phyloP scores from a whole-genome alignment of 2,888 invertebrate genomes.

The Luffia ferchaultella region DNA sequence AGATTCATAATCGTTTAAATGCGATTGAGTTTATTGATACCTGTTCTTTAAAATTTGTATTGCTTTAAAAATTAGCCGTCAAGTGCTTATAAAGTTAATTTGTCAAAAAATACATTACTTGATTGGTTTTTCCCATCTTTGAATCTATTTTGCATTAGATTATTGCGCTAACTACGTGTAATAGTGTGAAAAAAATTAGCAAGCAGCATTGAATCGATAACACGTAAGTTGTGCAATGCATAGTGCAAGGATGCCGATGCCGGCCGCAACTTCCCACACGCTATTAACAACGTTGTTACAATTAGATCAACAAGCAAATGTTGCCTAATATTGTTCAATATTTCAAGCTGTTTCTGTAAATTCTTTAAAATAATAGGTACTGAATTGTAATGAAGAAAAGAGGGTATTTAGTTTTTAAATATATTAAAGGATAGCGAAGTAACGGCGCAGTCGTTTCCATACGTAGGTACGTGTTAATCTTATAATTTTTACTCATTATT shows the following conservation, averaged over 20 bases:
- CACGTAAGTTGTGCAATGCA: constrained; percentile 16
- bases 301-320: not conserved
- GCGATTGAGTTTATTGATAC: too few species aligned
- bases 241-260: constrained; percentile 12
- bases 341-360: too few species aligned
- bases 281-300: constrained; percentile 7
- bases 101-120: not conserved
- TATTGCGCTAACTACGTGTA: not conserved
- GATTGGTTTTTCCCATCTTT: not conserved
- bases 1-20: too few species aligned
- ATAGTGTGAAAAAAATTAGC: constrained; percentile 15
- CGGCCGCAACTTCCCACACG: constrained; percentile 18
- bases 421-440: too few species aligned
- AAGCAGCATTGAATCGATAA: constrained; percentile 17
- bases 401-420: too few species aligned
- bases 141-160: not conserved
- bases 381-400: too few species aligned
- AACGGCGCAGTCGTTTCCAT: too few species aligned
- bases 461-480: too few species aligned
- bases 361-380: too few species aligned
- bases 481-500: too few species aligned
- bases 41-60: too few species aligned
- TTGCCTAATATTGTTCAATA: not conserved
- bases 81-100: not conserved
- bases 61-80: too few species aligned